These are phyloP conservation scores for Cheilosia scutellata DNA, from an alignment of 2,888 invertebrate genomes.

Conservation along the genomic window DNA sequence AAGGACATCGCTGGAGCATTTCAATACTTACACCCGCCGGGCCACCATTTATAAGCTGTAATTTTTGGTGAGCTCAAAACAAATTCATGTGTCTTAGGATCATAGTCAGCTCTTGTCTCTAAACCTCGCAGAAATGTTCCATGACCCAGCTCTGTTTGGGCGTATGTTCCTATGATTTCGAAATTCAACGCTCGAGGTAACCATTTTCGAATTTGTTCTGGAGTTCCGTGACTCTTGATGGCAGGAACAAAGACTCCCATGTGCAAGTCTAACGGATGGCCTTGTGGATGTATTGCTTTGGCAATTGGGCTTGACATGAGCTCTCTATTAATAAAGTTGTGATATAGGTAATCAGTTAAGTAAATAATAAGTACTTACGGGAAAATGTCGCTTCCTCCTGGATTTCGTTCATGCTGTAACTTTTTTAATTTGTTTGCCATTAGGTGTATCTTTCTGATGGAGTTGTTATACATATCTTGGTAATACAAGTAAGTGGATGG, in stretches of 20 bases:
- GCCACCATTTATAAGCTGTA: conserved; percentile 98
- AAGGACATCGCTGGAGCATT: background rate
- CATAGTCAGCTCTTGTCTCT: conserved; percentile 96
- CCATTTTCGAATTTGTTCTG: conserved; percentile 94
- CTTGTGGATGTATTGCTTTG: conserved; percentile 34
- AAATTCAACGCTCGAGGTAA: conserved; percentile 91
- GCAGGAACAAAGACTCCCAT: conserved; percentile 95
- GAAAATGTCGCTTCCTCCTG: conserved; percentile 34
- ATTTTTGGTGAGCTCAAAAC: conserved; percentile 93
- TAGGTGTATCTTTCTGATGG: conserved; percentile 74
- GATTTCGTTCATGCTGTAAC: conserved; percentile 87
- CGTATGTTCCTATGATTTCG: conserved; percentile 95
- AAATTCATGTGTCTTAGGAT: conserved; percentile 92
- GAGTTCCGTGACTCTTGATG: conserved; percentile 92
- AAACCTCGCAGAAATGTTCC: conserved; percentile 94
- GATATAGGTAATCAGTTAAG: background rate
- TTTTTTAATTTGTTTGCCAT: conserved; percentile 88
- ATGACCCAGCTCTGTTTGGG: conserved; percentile 97
- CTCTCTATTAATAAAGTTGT: background rate
- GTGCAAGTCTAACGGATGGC: conserved; percentile 87
- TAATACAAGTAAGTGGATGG: conserved; percentile 45
- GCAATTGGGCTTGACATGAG: conserved; percentile 28
- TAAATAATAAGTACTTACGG: conserved; percentile 27
- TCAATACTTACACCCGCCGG: conserved; percentile 91
- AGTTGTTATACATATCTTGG: conserved; percentile 47